Conservation (phyloP, 2,113 vertebrate species). For the Eira barbara region DNA sequence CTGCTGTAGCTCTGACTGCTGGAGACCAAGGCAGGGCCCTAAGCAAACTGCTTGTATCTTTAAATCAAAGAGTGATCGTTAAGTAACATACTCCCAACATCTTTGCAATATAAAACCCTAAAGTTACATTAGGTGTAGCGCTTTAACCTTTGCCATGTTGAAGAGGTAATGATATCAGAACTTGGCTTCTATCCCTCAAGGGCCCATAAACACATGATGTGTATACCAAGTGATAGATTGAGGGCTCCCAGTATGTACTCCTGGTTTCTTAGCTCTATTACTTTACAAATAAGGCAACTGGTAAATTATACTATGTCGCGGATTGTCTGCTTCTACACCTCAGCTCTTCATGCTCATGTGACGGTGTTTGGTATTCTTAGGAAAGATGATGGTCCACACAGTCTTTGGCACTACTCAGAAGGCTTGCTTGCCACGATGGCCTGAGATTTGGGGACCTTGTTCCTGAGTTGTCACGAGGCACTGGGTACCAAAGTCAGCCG, state of each 20-base stretch:
- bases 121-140: background rate
- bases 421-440: background rate
- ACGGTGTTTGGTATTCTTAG: background rate
- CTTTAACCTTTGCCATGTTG: conserved; percentile 57
- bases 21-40: conserved; percentile 40
- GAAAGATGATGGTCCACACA: no score
- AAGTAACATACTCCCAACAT: background rate
- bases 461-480: background rate
- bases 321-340: fast-evolving
- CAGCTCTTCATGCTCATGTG: background rate
- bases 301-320: fast-evolving
- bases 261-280: background rate
- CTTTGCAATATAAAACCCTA: conserved; percentile 25
- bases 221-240: background rate
- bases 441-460: background rate
- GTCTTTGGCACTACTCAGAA: background rate
- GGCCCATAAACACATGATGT: background rate
- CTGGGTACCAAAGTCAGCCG: no score
- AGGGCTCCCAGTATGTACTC: background rate
- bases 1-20: background rate
- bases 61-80: conserved; percentile 69
- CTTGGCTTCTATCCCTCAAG: conserved; percentile 28
- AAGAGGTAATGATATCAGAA: conserved; percentile 14
- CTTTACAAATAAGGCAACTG: background rate
- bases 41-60: conserved; percentile 42